Evolutionary conservation across 2,113 vertebrate species (phyloP).

Genomic region (Chionomys nivalis): DNA sequence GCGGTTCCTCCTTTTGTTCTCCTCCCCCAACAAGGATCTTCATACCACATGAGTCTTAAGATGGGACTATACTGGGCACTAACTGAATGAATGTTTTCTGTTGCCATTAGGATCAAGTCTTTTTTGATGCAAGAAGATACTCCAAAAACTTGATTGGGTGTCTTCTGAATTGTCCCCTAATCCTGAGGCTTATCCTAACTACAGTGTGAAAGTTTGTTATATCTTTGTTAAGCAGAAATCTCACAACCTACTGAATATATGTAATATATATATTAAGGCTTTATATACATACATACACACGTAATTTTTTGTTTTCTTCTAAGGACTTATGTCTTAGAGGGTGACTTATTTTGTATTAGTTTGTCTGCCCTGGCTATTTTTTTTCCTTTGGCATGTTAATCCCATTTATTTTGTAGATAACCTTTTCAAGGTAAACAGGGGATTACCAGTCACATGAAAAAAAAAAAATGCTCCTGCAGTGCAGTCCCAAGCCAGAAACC

Average conservation of each 20-base stretch:
- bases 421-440: background rate
- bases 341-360: background rate
- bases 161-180: conserved; percentile 24
- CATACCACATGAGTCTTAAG: background rate
- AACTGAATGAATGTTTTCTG: conserved; percentile 12
- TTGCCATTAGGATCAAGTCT: background rate
- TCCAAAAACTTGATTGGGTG: conserved; percentile 6
- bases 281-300: background rate
- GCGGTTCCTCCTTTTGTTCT: background rate
- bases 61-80: background rate
- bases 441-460: background rate
- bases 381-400: conserved; percentile 23
- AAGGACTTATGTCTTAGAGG: conserved; percentile 4
- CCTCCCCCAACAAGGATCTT: background rate
- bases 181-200: background rate
- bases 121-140: conserved; percentile 22
- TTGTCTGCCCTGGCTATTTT: background rate
- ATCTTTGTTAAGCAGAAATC: background rate
- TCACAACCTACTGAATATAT: background rate
- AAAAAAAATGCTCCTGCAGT: background rate
- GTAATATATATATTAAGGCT: no score
- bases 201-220: background rate
- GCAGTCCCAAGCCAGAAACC: background rate
- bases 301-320: background rate
- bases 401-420: background rate